Base-by-base conservation (phyloP, 2,113 vertebrate species). In the Mormyrus iriodes region DNA sequence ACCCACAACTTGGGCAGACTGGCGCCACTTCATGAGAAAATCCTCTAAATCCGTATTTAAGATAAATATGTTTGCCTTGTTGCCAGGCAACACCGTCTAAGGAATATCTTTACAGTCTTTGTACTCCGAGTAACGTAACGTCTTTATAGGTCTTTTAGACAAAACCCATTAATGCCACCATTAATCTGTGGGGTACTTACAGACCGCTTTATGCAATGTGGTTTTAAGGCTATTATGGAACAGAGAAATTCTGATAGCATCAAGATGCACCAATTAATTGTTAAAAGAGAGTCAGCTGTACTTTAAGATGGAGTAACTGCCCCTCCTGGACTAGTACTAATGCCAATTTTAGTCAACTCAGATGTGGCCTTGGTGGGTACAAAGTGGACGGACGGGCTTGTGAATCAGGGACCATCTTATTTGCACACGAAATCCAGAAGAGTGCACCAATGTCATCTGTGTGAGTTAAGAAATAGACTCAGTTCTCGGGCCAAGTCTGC, bases 81-180 rank as follows among this genome's bases (percentile, higher is more conserved):
- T 48, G 51, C 85, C 51, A 86, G 85, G 27, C 85, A 31, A 21
- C 12, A 55, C 15, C 31, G 39, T 85, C 24, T 49, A 27, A 49
- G n/a, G 48, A 86, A 86, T 35, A 53, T 53, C 51, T 86, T 52
- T 52, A 86, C 46, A 86, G 51, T 24, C 85, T 86, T 53, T 51
- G n/a, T 86, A 48, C 27, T 39, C 61, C 10, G 31, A 69, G 61
- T 31, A 31, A 48, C 46, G 61, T 31, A 31, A 61, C n/a, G 55
- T 69, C 13, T 42, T 79, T 79, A 53, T 24, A 86, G 51, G 27
- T 53, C 9, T 9, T 46, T 9, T 21, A 86, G 51, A 55, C 31
- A 55, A 83, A 83, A 5, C 4, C 85, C 49, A 86, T 53, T 86
- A 86, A 52, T 86, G 27, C 51, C 31, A 3, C 31, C 31, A 35